Percentiles rank a stretch among this genome's conserved stretches.
phyloP scores from a whole-genome alignment of 2,888 invertebrate species.

The Escarpia spicata region DNA sequence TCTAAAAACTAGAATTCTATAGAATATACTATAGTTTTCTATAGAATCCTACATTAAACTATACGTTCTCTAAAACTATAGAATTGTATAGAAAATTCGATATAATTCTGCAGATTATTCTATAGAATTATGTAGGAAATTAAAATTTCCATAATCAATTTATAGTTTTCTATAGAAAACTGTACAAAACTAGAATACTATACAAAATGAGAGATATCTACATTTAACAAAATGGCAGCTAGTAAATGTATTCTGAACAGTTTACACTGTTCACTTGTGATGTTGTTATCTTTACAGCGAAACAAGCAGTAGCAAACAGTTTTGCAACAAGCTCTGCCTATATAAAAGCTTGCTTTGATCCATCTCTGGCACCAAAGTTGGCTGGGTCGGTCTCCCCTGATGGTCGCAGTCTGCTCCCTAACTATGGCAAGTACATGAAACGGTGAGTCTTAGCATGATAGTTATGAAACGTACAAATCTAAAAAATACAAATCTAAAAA shows the following conservation, averaged over 20 bases:
- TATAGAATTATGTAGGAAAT: no score
- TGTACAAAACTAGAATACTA: no score
- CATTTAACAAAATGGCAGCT: background rate
- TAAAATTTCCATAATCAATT: no score
- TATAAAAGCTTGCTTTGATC: constrained; percentile 36
- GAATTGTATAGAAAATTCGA: no score
- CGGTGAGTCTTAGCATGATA: constrained; percentile 64
- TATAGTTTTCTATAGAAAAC: no score
- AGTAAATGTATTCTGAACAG: background rate
- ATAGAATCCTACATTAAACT: no score
- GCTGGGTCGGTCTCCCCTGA: constrained; percentile 17
- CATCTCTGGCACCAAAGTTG: constrained; percentile 31
- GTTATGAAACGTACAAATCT: background rate
- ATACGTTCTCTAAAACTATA: no score
- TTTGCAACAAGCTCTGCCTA: constrained; percentile 35
- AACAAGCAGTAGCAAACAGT: constrained; percentile 24
- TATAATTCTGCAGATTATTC: no score
- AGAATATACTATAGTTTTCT: no score
- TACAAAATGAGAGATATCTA: no score
- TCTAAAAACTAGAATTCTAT: no score
- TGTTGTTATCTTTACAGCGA: constrained; percentile 23
- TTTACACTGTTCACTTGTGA: background rate
- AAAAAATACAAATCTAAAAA: background rate
- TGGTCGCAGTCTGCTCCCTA: constrained; percentile 67
- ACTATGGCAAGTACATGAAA: constrained; percentile 89